Percentiles rank a stretch among this genome's conserved stretches.
Evolutionary conservation across 2,888 invertebrate genomes (phyloP).

Genomic region (Trimorus sp.): DNA sequence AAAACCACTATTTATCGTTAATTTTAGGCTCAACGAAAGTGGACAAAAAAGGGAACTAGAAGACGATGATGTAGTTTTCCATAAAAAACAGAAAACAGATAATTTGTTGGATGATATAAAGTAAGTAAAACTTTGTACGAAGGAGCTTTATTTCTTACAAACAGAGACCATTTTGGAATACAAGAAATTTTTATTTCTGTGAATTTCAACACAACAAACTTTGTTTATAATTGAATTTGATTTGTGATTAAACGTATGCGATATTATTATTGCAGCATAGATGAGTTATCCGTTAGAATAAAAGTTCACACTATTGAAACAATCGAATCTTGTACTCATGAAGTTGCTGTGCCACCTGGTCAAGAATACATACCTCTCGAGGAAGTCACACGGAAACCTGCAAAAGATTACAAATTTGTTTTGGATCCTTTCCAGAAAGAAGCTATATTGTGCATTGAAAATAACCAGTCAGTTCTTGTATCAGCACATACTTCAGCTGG

Average conservation of each 20-base stretch:
- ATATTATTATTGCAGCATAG: neutral
- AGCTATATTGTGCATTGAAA: constrained; percentile 97
- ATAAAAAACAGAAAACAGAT: constrained; percentile 38
- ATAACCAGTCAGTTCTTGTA: constrained; percentile 98
- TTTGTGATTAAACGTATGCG: neutral
- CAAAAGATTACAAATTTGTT: constrained; percentile 96
- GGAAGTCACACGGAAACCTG: constrained; percentile 86
- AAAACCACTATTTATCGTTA: too few relatives aligned
- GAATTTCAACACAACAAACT: neutral
- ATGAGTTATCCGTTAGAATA: constrained; percentile 83
- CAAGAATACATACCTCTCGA: constrained; percentile 88
- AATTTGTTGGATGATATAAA: constrained; percentile 31
- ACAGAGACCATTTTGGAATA: neutral
- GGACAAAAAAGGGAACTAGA: constrained; percentile 25
- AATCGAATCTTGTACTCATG: constrained; percentile 96
- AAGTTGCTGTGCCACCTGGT: constrained; percentile 96
- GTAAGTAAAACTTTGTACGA: neutral
- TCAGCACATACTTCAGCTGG: constrained; percentile 99
- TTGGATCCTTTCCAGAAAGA: constrained; percentile 99
- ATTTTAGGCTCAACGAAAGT: constrained; percentile 3
- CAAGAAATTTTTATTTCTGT: neutral
- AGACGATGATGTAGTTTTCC: neutral
- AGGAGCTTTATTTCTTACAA: neutral
- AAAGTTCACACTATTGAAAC: constrained; percentile 53
- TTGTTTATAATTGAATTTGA: neutral